phyloP scores from a whole-genome alignment of 2,888 invertebrate species.

The Stenolophus ochropezus region DNA sequence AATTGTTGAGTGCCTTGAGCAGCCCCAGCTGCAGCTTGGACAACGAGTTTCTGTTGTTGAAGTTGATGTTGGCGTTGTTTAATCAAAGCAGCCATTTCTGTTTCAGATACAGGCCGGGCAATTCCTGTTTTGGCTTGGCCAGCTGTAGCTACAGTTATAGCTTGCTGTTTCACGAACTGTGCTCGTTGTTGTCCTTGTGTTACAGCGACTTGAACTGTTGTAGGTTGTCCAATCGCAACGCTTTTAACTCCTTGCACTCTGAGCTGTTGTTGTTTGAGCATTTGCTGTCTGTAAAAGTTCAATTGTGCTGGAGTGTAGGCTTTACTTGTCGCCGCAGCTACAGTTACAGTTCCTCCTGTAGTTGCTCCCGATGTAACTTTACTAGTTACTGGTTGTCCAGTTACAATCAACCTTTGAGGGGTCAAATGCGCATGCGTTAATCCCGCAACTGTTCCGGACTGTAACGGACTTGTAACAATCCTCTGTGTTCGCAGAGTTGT shows the following conservation, averaged over 20 bases:
- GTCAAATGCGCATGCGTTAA: conserved; percentile 76
- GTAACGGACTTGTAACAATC: conserved; percentile 70
- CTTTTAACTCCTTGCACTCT: conserved; percentile 67
- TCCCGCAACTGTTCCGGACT: conserved; percentile 67
- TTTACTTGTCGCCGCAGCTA: conserved; percentile 73
- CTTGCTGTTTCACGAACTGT: conserved; percentile 70
- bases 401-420: conserved; percentile 74
- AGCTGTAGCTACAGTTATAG: conserved; percentile 67
- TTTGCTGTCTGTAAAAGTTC: conserved; percentile 80
- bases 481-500: conserved; percentile 69
- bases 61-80: conserved; percentile 72
- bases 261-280: conserved; percentile 69
- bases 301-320: conserved; percentile 76
- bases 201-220: conserved; percentile 68
- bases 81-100: conserved; percentile 75
- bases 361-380: conserved; percentile 69
- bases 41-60: conserved; percentile 69
- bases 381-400: conserved; percentile 67
- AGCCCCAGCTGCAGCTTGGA: conserved; percentile 66
- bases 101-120: conserved; percentile 73
- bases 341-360: conserved; percentile 63
- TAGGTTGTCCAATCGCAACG: conserved; percentile 63
- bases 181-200: conserved; percentile 69
- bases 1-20: conserved; percentile 68
- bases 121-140: conserved; percentile 68